These are phyloP conservation scores for Aphelenchoides besseyi DNA, from an alignment of 1,140 invertebrate species.

Conservation along the genomic window DNA sequence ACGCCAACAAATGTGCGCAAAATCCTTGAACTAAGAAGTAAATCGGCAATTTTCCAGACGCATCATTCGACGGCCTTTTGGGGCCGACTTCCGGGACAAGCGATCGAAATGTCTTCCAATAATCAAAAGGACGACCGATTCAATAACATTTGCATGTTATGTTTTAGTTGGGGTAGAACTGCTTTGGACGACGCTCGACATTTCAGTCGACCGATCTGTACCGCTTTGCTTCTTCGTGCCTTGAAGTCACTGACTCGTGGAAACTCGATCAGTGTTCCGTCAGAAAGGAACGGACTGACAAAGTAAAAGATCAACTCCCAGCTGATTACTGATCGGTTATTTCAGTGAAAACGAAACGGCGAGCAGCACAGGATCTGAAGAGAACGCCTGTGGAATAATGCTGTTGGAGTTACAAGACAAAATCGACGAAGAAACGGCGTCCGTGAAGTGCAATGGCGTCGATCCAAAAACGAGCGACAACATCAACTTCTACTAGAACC, in stretches of 20 bases:
- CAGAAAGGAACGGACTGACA: slow-evolving; percentile 16
- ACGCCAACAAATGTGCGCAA: too few species aligned
- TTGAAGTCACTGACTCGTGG: slow-evolving; percentile 16
- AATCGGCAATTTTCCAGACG: too few species aligned
- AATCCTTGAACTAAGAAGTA: too few species aligned
- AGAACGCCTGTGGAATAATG: slow-evolving; percentile 36
- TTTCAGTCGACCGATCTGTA: slow-evolving; percentile 48
- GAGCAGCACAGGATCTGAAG: slow-evolving; percentile 33
- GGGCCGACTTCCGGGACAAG: too few species aligned
- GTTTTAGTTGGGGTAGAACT: slow-evolving; percentile 58
- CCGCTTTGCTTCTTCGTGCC: slow-evolving; percentile 31
- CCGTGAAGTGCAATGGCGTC: neutral
- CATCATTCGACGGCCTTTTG: too few species aligned
- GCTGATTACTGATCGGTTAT: neutral
- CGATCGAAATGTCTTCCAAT: too few species aligned
- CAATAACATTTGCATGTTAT: too few species aligned
- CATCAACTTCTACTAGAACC: too few species aligned
- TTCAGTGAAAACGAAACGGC: slow-evolving; percentile 23
- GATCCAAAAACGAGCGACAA: neutral
- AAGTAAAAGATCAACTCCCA: neutral
- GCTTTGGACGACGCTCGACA: slow-evolving; percentile 56
- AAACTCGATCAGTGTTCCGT: neutral
- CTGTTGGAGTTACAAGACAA: slow-evolving; percentile 30
- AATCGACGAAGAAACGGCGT: slow-evolving; percentile 20
- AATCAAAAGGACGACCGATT: too few species aligned